Evolutionary conservation across 2,113 vertebrate species (phyloP).

Genomic region (Varanus salvator): DNA sequence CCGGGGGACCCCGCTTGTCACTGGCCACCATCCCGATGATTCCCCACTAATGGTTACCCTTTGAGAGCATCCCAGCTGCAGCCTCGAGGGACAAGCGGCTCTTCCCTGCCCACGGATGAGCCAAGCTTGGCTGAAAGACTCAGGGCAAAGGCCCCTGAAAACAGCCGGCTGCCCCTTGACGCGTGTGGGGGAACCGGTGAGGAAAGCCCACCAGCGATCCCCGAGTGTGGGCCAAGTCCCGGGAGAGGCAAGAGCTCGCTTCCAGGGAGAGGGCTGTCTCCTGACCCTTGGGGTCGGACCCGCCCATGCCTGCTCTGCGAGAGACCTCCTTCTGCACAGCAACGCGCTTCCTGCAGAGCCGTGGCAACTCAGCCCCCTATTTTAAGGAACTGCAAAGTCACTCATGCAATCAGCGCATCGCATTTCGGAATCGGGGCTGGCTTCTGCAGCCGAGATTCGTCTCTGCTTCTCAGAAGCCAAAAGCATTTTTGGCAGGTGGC

Average conservation of each 20-base stretch:
- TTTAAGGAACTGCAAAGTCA: slow-evolving; percentile 30
- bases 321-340: background rate
- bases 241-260: background rate
- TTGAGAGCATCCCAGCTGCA: no score
- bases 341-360: background rate
- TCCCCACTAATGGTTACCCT: no score
- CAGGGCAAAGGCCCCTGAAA: background rate
- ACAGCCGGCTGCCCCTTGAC: background rate
- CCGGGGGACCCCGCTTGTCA: no score
- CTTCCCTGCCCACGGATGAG: background rate
- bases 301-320: background rate
- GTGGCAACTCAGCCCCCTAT: background rate
- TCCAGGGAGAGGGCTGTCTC: background rate
- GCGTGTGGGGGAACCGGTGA: no score
- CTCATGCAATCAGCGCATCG: background rate
- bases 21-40: no score
- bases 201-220: background rate
- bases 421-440: background rate
- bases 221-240: no score
- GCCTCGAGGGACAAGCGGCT: no score
- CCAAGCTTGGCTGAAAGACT: background rate
- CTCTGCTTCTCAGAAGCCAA: background rate
- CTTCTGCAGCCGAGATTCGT: background rate
- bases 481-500: background rate
- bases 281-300: background rate